Percentiles rank a stretch among this genome's conserved stretches.
Evolutionary conservation across 37 sponge, comb jelly and placozoan species (phyloP).

Genomic region (Mnemiopsis leidyi): DNA sequence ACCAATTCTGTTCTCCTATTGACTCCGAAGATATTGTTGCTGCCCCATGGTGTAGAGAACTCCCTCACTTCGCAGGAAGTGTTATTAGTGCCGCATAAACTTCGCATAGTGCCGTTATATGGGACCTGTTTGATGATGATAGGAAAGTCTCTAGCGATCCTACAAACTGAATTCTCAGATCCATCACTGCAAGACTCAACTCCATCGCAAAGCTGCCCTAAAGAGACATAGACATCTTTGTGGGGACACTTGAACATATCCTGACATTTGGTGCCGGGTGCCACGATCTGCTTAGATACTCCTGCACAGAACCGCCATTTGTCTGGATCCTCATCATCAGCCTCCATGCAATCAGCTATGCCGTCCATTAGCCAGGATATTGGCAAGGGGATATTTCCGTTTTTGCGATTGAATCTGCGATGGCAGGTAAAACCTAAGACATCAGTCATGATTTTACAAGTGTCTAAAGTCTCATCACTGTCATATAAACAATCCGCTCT

Average conservation of each 20-base stretch:
- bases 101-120: background rate
- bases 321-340: background rate
- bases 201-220: background rate
- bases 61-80: background rate
- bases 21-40: background rate
- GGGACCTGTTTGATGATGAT: background rate
- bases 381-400: background rate
- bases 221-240: background rate
- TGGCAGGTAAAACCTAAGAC: background rate
- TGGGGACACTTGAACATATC: background rate
- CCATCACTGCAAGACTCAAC: background rate
- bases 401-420: background rate
- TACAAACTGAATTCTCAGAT: background rate
- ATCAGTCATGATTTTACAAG: background rate
- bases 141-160: background rate
- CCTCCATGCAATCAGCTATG: background rate
- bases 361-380: background rate
- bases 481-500: background rate
- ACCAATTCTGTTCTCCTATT: background rate
- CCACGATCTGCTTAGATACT: background rate
- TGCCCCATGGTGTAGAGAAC: background rate
- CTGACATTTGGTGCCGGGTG: background rate
- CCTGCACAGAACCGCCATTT: background rate
- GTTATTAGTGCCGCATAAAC: background rate
- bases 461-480: background rate